Percentiles rank a stretch among this genome's conserved stretches.
These are phyloP conservation scores for Selene dorsalis DNA, from an alignment of 2,797 vertebrate genomes.

Conservation along the genomic window DNA sequence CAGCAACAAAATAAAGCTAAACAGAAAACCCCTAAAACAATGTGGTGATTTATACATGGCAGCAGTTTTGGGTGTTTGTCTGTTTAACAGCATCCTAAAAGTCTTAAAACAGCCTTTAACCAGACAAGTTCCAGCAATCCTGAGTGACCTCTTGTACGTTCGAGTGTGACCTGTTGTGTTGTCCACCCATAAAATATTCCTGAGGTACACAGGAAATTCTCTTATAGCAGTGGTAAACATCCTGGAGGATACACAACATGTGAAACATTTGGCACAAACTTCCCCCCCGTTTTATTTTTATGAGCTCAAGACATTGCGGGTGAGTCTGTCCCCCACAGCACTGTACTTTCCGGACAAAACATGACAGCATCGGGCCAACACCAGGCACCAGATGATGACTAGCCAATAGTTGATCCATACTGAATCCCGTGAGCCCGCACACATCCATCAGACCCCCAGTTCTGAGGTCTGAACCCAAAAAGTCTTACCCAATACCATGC, in stretches of 20 bases:
- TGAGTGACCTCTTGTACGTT: conserved; percentile 37
- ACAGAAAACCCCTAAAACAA: conserved; percentile 38
- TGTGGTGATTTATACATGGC: conserved; percentile 11
- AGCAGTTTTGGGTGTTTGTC: conserved; percentile 22
- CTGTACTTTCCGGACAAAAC: conserved; percentile 49
- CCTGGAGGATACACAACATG: conserved; percentile 40
- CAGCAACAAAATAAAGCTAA: neutral
- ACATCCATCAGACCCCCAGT: conserved; percentile 56
- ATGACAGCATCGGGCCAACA: conserved; percentile 30
- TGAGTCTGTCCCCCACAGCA: conserved; percentile 25
- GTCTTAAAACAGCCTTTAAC: conserved; percentile 53
- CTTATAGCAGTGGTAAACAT: conserved; percentile 59
- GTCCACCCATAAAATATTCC: conserved; percentile 59
- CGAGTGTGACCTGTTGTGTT: conserved; percentile 58
- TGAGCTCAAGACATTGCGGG: conserved; percentile 42
- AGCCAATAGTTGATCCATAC: conserved; percentile 42
- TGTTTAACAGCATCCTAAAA: conserved; percentile 23
- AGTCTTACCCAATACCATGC: conserved; percentile 60
- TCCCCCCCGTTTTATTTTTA: conserved; percentile 48
- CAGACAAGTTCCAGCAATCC: conserved; percentile 22
- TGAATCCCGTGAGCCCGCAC: conserved; percentile 42
- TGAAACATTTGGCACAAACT: conserved; percentile 47
- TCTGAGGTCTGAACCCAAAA: conserved; percentile 51
- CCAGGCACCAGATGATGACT: conserved; percentile 30
- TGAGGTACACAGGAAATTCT: conserved; percentile 41